Percentiles rank a stretch among this genome's conserved stretches.
Evolutionary conservation across 2,888 invertebrate species (phyloP).

Genomic region (Cantharis rustica): DNA sequence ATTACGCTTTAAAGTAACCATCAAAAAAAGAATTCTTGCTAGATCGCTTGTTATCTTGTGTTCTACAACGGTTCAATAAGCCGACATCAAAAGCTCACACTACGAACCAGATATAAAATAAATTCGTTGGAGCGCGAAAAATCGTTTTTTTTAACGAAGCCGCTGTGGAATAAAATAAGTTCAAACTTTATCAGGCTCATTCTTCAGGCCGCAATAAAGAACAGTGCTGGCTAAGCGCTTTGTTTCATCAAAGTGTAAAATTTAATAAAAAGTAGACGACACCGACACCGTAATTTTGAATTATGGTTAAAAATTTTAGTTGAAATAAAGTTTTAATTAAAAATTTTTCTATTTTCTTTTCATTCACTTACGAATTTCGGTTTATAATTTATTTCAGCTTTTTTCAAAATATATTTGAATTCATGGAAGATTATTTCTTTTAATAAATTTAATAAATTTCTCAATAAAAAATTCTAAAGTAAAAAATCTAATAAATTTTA

Average conservation of each 20-base stretch:
- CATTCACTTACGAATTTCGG: neutral
- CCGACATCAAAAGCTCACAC: slow-evolving; percentile 27
- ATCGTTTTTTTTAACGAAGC: slow-evolving; percentile 27
- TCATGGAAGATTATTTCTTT: neutral
- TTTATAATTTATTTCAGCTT: neutral
- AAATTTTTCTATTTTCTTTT: slow-evolving; percentile 24
- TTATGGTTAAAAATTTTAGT: slow-evolving; percentile 22
- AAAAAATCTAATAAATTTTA: no score
- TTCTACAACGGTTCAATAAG: slow-evolving; percentile 26
- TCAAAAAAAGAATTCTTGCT: slow-evolving; percentile 5
- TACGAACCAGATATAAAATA: slow-evolving; percentile 24
- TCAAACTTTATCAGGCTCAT: slow-evolving; percentile 23
- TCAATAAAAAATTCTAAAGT: no score
- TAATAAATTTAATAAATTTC: neutral
- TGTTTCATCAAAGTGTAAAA: slow-evolving; percentile 31
- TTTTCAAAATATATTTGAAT: neutral
- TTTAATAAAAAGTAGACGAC: slow-evolving; percentile 29
- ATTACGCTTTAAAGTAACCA: neutral
- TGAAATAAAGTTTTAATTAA: slow-evolving; percentile 31
- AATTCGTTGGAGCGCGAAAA: slow-evolving; percentile 21
- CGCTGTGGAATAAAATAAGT: slow-evolving; percentile 24
- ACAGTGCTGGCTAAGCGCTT: slow-evolving; percentile 23
- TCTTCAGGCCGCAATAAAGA: slow-evolving; percentile 26
- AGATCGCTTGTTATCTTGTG: slow-evolving; percentile 22
- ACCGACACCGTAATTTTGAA: slow-evolving; percentile 26